Conservation (phyloP, 1,140 invertebrate species). For the Lethocerus indicus region DNA sequence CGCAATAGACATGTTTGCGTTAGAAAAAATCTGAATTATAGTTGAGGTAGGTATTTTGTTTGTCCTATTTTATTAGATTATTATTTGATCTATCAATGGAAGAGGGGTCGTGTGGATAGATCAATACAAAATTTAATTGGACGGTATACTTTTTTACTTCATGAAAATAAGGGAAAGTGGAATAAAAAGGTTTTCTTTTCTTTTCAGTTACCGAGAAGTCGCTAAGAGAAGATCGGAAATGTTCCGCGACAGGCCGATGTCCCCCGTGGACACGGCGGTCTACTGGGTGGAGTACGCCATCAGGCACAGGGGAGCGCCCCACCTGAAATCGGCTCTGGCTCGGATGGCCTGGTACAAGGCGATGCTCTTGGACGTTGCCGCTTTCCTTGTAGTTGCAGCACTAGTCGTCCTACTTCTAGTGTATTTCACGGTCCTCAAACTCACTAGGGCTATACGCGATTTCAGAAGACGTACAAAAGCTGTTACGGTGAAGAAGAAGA, state of each 20-base stretch:
- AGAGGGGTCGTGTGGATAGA: too few relatives aligned
- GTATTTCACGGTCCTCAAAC: too few relatives aligned
- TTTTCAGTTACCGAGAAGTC: constrained; percentile 8
- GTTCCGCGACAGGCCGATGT: constrained; percentile 34
- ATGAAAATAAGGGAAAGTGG: background rate
- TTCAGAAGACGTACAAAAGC: too few relatives aligned
- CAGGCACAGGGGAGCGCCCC: constrained; percentile 26
- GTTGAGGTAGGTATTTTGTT: too few relatives aligned
- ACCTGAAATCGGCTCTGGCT: constrained; percentile 22
- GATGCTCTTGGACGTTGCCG: background rate
- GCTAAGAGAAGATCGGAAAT: constrained; percentile 5
- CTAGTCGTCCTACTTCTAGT: too few relatives aligned
- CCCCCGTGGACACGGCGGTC: constrained; percentile 32
- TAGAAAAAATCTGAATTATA: too few relatives aligned
- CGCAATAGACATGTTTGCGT: background rate
- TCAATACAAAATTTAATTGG: background rate
- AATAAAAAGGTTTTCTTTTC: constrained; percentile 8
- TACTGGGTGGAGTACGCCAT: constrained; percentile 41
- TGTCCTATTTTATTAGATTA: too few relatives aligned
- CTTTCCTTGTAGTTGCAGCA: too few relatives aligned
- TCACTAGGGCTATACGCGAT: background rate
- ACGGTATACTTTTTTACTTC: background rate
- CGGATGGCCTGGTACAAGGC: constrained; percentile 20
- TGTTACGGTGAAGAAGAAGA: too few relatives aligned
- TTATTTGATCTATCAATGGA: too few relatives aligned